Evolutionary conservation across 2,888 invertebrate genomes (phyloP), one percentile per base, ranked within the genome.

Genomic region (Epinotia ramella): DNA sequence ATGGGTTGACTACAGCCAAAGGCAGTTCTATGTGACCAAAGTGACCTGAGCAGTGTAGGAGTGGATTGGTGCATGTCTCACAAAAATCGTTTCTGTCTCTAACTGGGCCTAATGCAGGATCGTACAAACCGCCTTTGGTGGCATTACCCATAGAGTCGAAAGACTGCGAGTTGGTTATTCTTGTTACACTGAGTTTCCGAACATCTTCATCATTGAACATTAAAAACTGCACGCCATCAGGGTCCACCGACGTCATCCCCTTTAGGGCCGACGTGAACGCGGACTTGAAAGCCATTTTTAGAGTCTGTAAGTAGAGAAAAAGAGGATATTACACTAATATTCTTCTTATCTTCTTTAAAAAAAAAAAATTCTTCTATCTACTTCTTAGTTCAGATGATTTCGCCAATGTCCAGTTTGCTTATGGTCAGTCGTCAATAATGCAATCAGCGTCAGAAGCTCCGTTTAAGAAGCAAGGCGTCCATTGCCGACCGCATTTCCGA

Each of bases 11-110:
- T 0, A 98, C 97, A 0, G 98, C 96, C 13, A 99, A 91, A 0
- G 98, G 98, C 1, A 99, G 93, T 80, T 97, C 97, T 78, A 99
- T 98, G 86, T 99, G 98, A 0, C 99, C 99, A 89, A 98, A 97
- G 91, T 99, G 99, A 0, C 99, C 99, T 0, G 97, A 96, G 86
- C 99, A 99, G 78, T 95, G 93, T 9, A 95, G 86, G 63, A 95
- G 87, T 20, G 95, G 95, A 79, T 96, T 95, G 12, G 95, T 95
- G 86, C 99, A 99, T 9, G 98, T 99, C 4, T 92, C 92, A 88
- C 99, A 99, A 0, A 96, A 94, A 77, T 97, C 97, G 82, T 94
- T 90, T 66, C 95, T 90, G 16, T 96, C 96, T 77, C 95, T 95
- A 56, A 95, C 85, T 3, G 97, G 96, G 9, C 96, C 99, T 88